Evolutionary conservation across 2,888 invertebrate genomes (phyloP), one percentile per base, ranked within the genome.

Genomic region (Anoplius nigerrimus): DNA sequence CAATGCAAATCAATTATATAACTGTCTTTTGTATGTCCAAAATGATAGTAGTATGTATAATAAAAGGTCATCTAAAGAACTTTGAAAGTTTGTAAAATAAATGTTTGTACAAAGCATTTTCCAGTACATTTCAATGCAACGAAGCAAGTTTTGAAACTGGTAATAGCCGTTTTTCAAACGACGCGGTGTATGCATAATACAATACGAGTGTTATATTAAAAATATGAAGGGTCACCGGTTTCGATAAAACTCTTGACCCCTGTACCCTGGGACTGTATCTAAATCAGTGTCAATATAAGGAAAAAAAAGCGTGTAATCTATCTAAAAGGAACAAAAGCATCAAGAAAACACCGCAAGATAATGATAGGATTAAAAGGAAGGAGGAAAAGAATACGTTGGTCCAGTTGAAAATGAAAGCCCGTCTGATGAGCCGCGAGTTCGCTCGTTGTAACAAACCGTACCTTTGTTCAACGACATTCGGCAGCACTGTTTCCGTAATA

Each of bases 221-320:
- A 78, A 78, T 79, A 83, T 65, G 62, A 73, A 59, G 76, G 79
- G 78, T 82, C 79, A 76, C 60, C 62, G 71, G 64, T 73, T 74
- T 20, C 65, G 78, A 84, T 79, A 80, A 83, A 82, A 75, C 70
- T 71, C 52, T 42, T 65, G 78, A 78, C 75, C 79, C 60, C 21
- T 46, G 65, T 72, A 70, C 75, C 72, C 54, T 66, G 56, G 68
- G 66, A 57, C 46, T 58, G 60, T 71, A 76, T 74, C 72, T 72
- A 74, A 82, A 77, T 74, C 72, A 81, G 69, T 73, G 66, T 69
- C 51, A 62, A 75, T 65, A 62, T 61, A 59, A 53, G 24, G 21
- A 51, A 64, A 63, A 56, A 68, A 69, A 72, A 66, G 52, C 18
- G 22, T 46, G 60, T 57, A 53, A 70, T 74, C 67, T 72, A 71